A percentile compares a stretch with the other conserved stretches of the same genome.
Evolutionary conservation across 2,113 vertebrate species (phyloP).

Genomic region (Chaenocephalus aceratus): DNA sequence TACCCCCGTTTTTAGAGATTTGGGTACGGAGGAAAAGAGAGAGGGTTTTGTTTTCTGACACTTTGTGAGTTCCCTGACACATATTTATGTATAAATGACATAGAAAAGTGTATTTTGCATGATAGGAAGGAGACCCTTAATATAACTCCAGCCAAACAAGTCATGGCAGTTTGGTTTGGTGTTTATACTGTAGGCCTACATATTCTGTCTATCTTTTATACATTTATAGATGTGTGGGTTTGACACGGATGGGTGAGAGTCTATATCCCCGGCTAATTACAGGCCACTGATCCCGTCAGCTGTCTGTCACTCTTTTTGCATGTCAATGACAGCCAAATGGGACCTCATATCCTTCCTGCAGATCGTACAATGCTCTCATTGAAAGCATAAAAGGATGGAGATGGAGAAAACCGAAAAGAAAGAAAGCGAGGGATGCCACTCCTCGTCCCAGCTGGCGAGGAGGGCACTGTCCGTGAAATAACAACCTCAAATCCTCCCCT

Average conservation of each 20-base stretch:
- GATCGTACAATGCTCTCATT: conserved; percentile 61
- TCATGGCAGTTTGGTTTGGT: neutral
- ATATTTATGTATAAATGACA: too few species aligned
- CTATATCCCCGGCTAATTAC: conserved; percentile 81
- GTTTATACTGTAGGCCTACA: neutral
- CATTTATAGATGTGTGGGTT: conserved; percentile 11
- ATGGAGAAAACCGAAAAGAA: conserved; percentile 54
- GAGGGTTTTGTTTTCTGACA: too few species aligned
- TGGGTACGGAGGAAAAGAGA: too few species aligned
- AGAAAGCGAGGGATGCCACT: conserved; percentile 72
- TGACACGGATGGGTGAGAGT: conserved; percentile 31
- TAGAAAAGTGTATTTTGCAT: too few species aligned
- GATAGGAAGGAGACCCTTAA: too few species aligned
- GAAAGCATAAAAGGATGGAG: conserved; percentile 30
- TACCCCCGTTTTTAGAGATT: too few species aligned
- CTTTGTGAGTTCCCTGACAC: too few species aligned
- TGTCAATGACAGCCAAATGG: conserved; percentile 89
- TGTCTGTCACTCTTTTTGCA: conserved; percentile 90
- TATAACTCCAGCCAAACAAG: conserved; percentile 5
- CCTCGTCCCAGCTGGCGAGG: conserved; percentile 66
- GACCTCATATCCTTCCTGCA: conserved; percentile 76
- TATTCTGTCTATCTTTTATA: neutral
- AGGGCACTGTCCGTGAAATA: conserved; percentile 49
- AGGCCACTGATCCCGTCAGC: conserved; percentile 84
- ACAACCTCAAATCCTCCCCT: conserved; percentile 34